Evolutionary conservation across 2,113 vertebrate species (phyloP), one percentile per base, ranked within the genome.

Genomic region (Scomber scombrus): DNA sequence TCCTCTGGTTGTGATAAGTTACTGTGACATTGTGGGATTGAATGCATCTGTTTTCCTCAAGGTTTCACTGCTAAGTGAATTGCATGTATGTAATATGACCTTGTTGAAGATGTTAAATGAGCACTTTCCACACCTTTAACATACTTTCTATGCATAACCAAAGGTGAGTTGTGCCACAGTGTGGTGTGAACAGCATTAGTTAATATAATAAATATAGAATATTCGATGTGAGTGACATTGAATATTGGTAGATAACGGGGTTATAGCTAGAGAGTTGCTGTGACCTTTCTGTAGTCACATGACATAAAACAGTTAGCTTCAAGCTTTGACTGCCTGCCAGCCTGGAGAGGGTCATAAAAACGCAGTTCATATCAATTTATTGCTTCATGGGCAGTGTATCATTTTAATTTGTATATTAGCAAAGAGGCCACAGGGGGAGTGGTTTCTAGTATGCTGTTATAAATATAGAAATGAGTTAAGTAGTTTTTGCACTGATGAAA

Each of bases 1-100:
- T 91, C 93, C 86, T 82, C 92, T 94, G 93, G 93, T 63, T 80
- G 80, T 55, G 78, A n/a, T n/a, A 61, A 16, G 90, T 85, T 85
- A 92, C 79, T 89, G 86, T 85, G 57, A 68, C 16, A 34, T 21
- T 72, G 60, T 61, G n/a, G 47, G 54, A 56, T 84, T 46, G 40
- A 69, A 70, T 43, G 40, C 65, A 18, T 63, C 50, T 65, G 62
- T 74, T 54, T 45, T 73, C 19, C 49, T 80, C 47, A 75, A 65
- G 67, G 56, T 55, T 80, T 46, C 31, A 31, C 45, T 78, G 55
- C 58, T 63, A 23, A 11, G 5, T 56, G 21, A 64, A 14, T 66
- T 40, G 47, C 54, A 47, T 5, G 19, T 47, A 3, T 68, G 18
- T 19, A 73, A 57, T 14, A 61, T 5, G 21, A 10, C 13, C 26